Evolutionary conservation across 2,113 vertebrate genomes (phyloP), one percentile per base, ranked within the genome.

Genomic region (Ranitomeya variabilis): DNA sequence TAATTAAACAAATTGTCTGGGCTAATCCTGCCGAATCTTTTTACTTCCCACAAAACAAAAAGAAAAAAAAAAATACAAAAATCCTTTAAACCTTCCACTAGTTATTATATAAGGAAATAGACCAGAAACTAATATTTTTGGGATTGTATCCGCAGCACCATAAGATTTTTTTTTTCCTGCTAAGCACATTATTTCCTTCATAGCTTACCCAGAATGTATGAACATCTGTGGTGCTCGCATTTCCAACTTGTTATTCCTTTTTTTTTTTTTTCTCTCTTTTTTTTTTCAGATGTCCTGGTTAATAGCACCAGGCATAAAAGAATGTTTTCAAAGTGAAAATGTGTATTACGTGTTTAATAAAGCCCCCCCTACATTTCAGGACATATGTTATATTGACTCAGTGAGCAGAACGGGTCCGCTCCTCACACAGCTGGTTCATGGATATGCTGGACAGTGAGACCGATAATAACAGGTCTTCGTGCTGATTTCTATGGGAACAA

Each of bases 1-100:
- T 89, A 89, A 89, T 89, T 89, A 89, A 89, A 89, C 87, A 89
- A 89, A 89, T 89, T 89, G 87, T 89, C 87, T 89, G 82, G 82
- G 87, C 87, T 89, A 89, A 89, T 89, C 87, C 87, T 85, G 62
- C 87, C 76, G 87, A 89, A 85, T 89, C 82, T 85, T 89, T 89
- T 85, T 66, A 23, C 87, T 89, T 89, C 82, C 87, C 82, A 79
- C 87, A 89, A 89, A 89, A 88, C 76, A 84, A 81, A 18, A 54
- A 57, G 18, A 64, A 87, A 88, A 83, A 80, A 82, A 83, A 83
- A 67, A 67, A 83, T 51, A 83, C 81, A 51, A 88, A 79, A 84
- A 85, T 85, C 82, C 74, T 74, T 69, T 89, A 85, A 85, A 84
- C 71, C 81, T 83, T 78, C 57, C 51, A 64, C 77, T 78, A 45